Conservation (phyloP, 2,797 vertebrate species). For the Urocyon cinereoargenteus region DNA sequence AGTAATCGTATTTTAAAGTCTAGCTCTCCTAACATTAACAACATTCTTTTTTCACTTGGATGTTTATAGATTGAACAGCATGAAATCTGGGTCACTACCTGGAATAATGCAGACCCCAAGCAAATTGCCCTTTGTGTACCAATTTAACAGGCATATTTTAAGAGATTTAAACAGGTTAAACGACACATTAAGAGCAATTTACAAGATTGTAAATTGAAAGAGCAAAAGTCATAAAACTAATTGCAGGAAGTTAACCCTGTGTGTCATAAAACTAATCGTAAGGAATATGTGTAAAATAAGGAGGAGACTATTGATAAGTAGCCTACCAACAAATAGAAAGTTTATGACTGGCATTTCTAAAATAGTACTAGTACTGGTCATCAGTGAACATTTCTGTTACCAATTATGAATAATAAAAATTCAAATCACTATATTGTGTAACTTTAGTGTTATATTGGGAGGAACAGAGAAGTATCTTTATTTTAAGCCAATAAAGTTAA, state of each 20-base stretch:
- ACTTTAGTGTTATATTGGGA: background rate
- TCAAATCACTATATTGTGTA: background rate
- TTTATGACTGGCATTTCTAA: slow-evolving; percentile 31
- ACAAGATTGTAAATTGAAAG: background rate
- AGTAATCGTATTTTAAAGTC: background rate
- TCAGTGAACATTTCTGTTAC: background rate
- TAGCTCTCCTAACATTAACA: background rate
- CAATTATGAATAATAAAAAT: background rate
- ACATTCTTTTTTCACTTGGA: background rate
- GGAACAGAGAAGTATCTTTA: background rate
- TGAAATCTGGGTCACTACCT: background rate
- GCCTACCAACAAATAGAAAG: background rate
- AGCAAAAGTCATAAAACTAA: background rate
- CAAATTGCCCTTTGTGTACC: background rate
- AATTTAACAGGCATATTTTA: background rate
- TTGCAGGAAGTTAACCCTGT: background rate
- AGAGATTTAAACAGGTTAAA: background rate
- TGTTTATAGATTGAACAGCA: background rate
- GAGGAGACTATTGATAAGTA: background rate
- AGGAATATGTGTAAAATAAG: background rate
- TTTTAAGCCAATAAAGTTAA: background rate
- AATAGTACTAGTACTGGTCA: background rate
- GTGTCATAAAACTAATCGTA: background rate
- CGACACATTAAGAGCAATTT: background rate
- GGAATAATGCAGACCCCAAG: background rate